Percentiles rank a stretch among this genome's conserved stretches.
phyloP scores from a whole-genome alignment of 1,140 invertebrate species.

The Nebria ingens region DNA sequence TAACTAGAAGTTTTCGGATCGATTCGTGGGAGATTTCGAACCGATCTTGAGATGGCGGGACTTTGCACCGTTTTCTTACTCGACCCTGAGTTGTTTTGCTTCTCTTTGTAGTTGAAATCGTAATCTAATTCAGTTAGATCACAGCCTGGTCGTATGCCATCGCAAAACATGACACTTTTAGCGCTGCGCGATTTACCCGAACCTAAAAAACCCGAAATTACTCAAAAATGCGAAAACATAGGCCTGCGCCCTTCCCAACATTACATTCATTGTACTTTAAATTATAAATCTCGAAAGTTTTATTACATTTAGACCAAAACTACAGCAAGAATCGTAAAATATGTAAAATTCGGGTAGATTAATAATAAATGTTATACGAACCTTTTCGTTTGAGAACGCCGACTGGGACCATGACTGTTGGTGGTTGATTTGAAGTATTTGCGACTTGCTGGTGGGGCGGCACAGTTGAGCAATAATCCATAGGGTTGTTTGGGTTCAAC shows the following conservation, averaged over 20 bases:
- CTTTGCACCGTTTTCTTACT: no score
- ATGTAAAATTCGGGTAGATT: constrained; percentile 4
- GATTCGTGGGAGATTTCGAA: constrained; percentile 36
- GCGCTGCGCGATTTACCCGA: constrained; percentile 43
- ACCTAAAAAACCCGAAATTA: constrained; percentile 22
- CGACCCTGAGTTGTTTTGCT: no score
- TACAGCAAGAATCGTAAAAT: neutral
- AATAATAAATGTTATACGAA: constrained; percentile 25
- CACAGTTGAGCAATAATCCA: constrained; percentile 82
- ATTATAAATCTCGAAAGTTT: no score
- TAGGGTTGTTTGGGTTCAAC: constrained; percentile 81
- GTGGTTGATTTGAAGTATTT: constrained; percentile 41
- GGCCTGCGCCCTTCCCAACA: no score
- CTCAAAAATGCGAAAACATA: neutral
- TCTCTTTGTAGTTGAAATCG: constrained; percentile 27
- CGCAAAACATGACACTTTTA: constrained; percentile 83
- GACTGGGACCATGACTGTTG: constrained; percentile 75
- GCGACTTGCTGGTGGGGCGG: constrained; percentile 67
- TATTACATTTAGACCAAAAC: neutral
- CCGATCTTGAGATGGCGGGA: no score
- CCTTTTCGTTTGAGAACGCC: constrained; percentile 71
- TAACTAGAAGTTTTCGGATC: constrained; percentile 45
- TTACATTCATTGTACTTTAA: no score
- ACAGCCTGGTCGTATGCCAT: constrained; percentile 82
- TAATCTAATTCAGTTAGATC: constrained; percentile 69